Conservation (phyloP, 2,113 vertebrate genomes). For the Rhegmatorhina hoffmannsi region DNA sequence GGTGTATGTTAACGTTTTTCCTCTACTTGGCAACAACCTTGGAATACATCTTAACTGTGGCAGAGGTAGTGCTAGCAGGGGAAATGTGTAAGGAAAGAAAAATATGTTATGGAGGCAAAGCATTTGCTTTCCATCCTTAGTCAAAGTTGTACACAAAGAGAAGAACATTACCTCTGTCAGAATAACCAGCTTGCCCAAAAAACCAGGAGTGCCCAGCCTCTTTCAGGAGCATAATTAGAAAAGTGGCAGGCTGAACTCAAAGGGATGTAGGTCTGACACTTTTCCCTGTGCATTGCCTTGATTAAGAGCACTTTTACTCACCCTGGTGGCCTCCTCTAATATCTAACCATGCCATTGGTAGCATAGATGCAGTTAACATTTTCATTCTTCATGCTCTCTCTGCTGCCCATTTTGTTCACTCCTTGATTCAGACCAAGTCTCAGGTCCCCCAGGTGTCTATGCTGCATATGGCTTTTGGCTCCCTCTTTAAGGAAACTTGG, state of each 20-base stretch:
- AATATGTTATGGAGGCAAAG: neutral
- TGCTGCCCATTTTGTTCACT: neutral
- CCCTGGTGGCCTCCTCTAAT: neutral
- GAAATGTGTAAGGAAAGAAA: neutral
- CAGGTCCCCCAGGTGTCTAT: neutral
- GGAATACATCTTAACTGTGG: neutral
- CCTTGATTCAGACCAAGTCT: neutral
- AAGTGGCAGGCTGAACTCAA: neutral
- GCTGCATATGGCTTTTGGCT: neutral
- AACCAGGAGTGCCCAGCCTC: neutral
- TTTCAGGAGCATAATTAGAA: neutral
- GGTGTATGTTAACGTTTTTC: neutral
- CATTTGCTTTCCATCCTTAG: neutral
- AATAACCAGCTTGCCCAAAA: neutral
- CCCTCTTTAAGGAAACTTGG: constrained; percentile 14
- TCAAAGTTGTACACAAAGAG: neutral
- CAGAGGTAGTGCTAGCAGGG: neutral
- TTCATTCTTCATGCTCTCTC: neutral
- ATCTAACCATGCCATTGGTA: neutral
- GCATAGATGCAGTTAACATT: neutral
- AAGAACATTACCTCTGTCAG: neutral
- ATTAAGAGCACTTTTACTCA: neutral
- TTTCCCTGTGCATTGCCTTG: neutral
- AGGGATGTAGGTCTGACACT: neutral
- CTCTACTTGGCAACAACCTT: neutral